phyloP scores from a whole-genome alignment of 2,888 invertebrate genomes.

The Lycia hirtaria region DNA sequence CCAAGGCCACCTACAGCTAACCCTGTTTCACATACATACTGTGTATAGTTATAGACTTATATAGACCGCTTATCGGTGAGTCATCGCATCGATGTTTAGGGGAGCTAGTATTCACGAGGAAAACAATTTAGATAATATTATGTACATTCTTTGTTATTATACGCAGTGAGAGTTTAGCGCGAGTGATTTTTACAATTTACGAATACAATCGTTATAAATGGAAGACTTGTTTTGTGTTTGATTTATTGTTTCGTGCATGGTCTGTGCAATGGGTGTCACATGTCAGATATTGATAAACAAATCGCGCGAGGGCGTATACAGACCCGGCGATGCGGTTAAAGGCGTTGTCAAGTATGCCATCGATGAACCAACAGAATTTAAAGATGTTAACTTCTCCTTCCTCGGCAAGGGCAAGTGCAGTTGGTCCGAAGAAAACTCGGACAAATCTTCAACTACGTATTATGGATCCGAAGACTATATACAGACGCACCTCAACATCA shows the following conservation, averaged over 20 bases:
- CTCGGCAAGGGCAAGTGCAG: constrained; percentile 37
- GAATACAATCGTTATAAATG: no score
- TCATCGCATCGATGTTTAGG: not conserved
- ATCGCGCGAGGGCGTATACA: constrained; percentile 23
- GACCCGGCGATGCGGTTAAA: constrained; percentile 27
- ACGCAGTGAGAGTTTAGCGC: no score
- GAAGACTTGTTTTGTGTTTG: no score
- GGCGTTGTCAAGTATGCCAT: constrained; percentile 6
- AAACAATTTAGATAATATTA: no score
- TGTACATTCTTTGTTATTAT: no score
- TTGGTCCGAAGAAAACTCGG: constrained; percentile 11
- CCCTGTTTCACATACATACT: not conserved
- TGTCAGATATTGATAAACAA: constrained; percentile 43
- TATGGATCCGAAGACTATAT: not conserved
- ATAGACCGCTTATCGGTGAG: no score
- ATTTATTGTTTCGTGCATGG: not conserved
- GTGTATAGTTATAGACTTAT: not conserved
- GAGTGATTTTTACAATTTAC: not conserved
- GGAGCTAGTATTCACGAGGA: no score
- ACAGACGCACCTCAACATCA: not conserved
- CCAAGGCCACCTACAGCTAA: not conserved
- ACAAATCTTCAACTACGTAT: constrained; percentile 1
- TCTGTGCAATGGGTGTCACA: constrained; percentile 2
- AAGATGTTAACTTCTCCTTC: constrained; percentile 37
- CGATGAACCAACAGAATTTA: constrained; percentile 36